Base-by-base conservation (phyloP, 2,888 invertebrate genomes). In the Neoscelio sp. region DNA sequence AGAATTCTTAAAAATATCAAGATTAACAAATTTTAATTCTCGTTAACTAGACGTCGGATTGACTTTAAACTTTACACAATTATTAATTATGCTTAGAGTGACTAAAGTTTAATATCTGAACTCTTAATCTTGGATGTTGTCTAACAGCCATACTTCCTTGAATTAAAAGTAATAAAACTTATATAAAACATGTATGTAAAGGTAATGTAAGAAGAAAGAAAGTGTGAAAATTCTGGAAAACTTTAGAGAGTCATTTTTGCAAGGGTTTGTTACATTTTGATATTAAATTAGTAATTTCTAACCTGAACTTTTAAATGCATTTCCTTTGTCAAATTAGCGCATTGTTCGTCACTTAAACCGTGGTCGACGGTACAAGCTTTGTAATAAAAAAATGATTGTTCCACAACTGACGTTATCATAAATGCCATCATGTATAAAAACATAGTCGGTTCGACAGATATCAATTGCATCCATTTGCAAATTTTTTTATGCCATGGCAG, bases 361-460 rank as follows among this genome's bases (percentile, higher is more conserved):
- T 95, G 94, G 87, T 96, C 95, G 0, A 95, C 94, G 0, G 92
- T 91, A 83, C 96, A 97, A 0, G 96, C 94, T 91, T 95, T 95
- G 85, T 95, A 92, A 0, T 96, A 92, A 86, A 95, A 96, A 85
- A 96, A 95, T 20, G 95, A 93, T 87, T 96, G 95, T 85, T 96
- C 96, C 26, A 95, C 93, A 0, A 96, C 96, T 71, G 93, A 94
- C 1, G 96, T 96, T 54, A 94, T 92, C 95, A 96, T 96, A 85
- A 94, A 95, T 0, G 96, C 96, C 92, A 96, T 93, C 96, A 97
- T 97, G 87, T 96, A 97, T 1, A 97, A 91, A 87, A 97, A 95
- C 94, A 97, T 94, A 0, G 96, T 93, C 0, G 97, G 97, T 87
- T 98, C 97, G 15, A 97, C 96, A 0, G 96, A 94, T 60, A 96